Conservation (phyloP, 2,113 vertebrate genomes). For the Hassar affinis region DNA sequence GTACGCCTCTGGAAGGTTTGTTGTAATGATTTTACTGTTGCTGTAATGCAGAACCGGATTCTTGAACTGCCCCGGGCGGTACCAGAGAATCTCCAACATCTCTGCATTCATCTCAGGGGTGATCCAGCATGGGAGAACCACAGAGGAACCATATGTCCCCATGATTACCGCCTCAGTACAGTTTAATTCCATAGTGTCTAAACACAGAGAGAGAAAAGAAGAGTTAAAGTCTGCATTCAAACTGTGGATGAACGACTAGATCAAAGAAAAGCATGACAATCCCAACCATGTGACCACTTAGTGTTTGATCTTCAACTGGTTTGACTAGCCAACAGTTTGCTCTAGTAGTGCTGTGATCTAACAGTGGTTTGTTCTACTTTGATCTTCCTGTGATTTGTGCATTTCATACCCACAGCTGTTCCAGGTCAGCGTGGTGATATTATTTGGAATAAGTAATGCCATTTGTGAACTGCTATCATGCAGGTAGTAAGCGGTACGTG, state of each 20-base stretch:
- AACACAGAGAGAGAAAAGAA: neutral
- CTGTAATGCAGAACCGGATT: slow-evolving; percentile 39
- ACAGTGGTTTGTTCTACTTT: neutral
- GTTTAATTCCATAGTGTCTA: slow-evolving; percentile 40
- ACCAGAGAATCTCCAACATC: slow-evolving; percentile 63
- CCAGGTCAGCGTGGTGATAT: no score
- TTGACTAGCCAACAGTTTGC: neutral
- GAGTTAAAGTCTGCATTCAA: neutral
- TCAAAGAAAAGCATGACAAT: neutral
- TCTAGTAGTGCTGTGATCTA: neutral
- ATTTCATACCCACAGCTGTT: neutral
- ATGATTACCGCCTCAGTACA: neutral
- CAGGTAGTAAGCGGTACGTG: no score
- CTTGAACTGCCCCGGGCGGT: neutral
- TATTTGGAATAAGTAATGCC: neutral
- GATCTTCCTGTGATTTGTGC: neutral
- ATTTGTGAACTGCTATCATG: neutral
- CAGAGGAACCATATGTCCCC: neutral
- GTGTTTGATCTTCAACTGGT: neutral
- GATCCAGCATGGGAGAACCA: slow-evolving; percentile 64
- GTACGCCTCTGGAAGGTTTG: neutral
- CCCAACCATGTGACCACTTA: neutral
- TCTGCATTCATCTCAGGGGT: slow-evolving; percentile 53
- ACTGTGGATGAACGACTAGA: neutral
- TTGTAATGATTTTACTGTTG: neutral